Base-by-base conservation (phyloP, 2,888 invertebrate genomes). In the Cheilosia scutellata region DNA sequence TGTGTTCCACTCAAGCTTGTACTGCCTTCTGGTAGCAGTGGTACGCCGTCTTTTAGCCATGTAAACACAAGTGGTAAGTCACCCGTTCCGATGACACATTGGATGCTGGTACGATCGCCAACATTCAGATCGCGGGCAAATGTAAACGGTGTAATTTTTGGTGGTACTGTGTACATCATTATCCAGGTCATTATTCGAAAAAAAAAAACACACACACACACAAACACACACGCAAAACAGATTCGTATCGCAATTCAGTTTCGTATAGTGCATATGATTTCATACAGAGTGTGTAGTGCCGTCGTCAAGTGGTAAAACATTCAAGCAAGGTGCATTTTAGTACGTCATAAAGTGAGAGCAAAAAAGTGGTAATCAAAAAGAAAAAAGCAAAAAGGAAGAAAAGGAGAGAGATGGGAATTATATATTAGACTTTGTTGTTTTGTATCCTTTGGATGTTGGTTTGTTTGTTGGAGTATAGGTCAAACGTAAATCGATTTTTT, bases 101-200 rank as follows among this genome's bases (percentile, higher is more conserved):
- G 94, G 89, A 94, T 93, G 91, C 94, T 94, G 88, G 94, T 94
- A 89, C 94, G 93, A 91, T 94, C 94, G 89, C 94, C 94, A 91
- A 94, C 94, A 91, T 94, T 94, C 90, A 94, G 92, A 92, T 94
- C 94, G 90, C 94, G 93, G 90, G 94, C 94, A 93, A 95, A 95
- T 90, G 93, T 93, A 92, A 95, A 95, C 90, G 94, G 94, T 91
- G 95, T 94, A 91, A 95, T 94, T 93, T 94, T 94, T 90, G 95
- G 95, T 89, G 94, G 94, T 91, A 94, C 94, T 95, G 92, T n/a
- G 13, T 63, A 40, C 53, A 16, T 33, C 51, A 33, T 4, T 16
- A 31, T 63, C 5, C 6, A 11, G 5, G 44, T 7, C 37, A 49
- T 57, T 4, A 16, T 25, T 33, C 7, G 75, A 9, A 44, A 66